These are phyloP conservation scores for Pseudomyrmex gracilis DNA, from an alignment of 1,140 invertebrate genomes.

Conservation along the genomic window DNA sequence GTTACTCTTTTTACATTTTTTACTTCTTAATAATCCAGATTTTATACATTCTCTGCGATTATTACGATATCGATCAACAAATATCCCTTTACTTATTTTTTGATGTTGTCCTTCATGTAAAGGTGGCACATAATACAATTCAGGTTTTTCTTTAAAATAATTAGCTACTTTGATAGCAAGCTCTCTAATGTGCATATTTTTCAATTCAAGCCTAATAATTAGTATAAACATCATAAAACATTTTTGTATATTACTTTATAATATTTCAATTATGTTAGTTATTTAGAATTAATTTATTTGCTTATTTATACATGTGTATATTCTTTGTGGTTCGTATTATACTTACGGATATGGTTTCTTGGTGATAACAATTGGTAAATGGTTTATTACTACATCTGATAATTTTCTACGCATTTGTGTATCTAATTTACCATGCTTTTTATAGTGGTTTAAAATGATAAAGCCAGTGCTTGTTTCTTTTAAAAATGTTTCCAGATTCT, in stretches of 20 bases:
- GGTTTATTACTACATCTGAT: no score
- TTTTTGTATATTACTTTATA: not conserved
- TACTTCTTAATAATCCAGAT: slow-evolving; percentile 3
- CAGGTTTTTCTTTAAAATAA: not conserved
- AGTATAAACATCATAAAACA: not conserved
- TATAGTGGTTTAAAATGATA: no score
- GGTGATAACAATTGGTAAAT: no score
- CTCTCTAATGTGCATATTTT: not conserved
- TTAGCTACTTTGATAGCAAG: not conserved
- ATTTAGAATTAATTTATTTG: not conserved
- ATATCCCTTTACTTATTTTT: not conserved
- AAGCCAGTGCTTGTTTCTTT: no score
- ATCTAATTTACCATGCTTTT: no score
- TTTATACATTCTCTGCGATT: not conserved
- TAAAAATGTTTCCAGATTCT: no score
- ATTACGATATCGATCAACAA: not conserved
- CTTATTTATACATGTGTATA: no score
- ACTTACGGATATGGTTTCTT: no score
- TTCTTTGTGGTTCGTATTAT: no score
- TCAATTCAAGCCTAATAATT: not conserved
- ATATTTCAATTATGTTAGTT: not conserved
- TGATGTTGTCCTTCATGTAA: not conserved
- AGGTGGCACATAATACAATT: slow-evolving; percentile 10
- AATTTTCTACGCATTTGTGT: no score
- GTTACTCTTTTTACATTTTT: not conserved